phyloP scores from a whole-genome alignment of 2,888 invertebrate species.

The Dendrolimus houi region DNA sequence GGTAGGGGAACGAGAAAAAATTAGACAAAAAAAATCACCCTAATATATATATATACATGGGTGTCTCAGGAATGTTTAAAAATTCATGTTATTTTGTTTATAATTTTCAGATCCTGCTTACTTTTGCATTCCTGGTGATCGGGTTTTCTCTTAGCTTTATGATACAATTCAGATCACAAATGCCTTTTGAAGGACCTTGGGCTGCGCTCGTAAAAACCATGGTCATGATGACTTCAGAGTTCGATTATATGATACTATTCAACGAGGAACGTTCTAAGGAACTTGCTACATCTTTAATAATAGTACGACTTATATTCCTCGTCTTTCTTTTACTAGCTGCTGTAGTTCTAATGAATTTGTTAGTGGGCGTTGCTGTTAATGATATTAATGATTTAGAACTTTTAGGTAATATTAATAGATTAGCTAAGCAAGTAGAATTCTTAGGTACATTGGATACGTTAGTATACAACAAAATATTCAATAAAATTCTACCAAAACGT shows the following conservation, averaged over 20 bases:
- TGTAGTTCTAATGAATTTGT: conserved; percentile 76
- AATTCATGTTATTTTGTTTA: too few relatives aligned
- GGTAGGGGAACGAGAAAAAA: too few relatives aligned
- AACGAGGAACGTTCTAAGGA: conserved; percentile 54
- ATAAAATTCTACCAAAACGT: conserved; percentile 42
- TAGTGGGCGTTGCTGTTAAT: conserved; percentile 77
- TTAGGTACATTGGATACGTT: conserved; percentile 67
- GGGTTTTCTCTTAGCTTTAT: conserved; percentile 75
- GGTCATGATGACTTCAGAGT: conserved; percentile 79
- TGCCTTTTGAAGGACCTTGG: conserved; percentile 70
- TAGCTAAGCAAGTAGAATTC: conserved; percentile 75
- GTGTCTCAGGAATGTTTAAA: too few relatives aligned
- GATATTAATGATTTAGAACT: conserved; percentile 75
- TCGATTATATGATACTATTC: conserved; percentile 70
- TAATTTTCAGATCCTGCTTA: conserved; percentile 62
- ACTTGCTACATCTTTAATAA: conserved; percentile 48
- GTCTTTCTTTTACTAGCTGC: conserved; percentile 72
- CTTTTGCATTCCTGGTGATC: conserved; percentile 66
- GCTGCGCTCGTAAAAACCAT: conserved; percentile 73
- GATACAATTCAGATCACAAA: conserved; percentile 69
- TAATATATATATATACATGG: too few relatives aligned
- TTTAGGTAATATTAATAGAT: conserved; percentile 69
- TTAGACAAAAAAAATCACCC: too few relatives aligned
- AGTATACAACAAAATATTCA: conserved; percentile 60
- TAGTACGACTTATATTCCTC: conserved; percentile 69